Evolutionary conservation across 2,888 invertebrate species (phyloP).

Genomic region (Dione vanillae): DNA sequence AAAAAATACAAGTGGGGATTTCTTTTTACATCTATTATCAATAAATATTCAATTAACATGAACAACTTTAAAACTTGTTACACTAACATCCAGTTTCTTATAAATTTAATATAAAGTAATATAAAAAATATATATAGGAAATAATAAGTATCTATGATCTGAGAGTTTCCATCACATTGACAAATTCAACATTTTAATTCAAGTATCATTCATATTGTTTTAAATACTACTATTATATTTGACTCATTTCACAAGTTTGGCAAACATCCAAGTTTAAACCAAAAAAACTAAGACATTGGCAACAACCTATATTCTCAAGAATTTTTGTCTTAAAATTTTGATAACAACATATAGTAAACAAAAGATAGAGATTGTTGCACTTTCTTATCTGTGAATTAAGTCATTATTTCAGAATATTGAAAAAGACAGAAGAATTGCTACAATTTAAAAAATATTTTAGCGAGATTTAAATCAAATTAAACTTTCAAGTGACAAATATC

Average conservation of each 20-base stretch:
- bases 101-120: too few relatives aligned
- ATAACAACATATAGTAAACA: conserved; percentile 17
- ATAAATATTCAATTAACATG: too few relatives aligned
- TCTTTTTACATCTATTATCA: too few relatives aligned
- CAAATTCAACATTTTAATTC: neutral
- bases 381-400: conserved; percentile 15
- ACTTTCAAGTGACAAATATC: neutral
- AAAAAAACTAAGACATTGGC: neutral
- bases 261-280: conserved; percentile 1
- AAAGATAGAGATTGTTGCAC: conserved; percentile 1
- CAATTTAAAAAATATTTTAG: neutral
- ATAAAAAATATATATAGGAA: too few relatives aligned
- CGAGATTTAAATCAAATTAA: neutral
- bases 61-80: too few relatives aligned
- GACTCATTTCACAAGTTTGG: conserved; percentile 8
- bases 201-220: neutral
- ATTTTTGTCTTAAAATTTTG: neutral
- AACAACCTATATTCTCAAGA: neutral
- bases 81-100: too few relatives aligned
- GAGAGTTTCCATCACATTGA: neutral
- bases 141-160: too few relatives aligned
- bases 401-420: neutral
- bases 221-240: conserved; percentile 6
- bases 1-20: too few relatives aligned
- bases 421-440: neutral